Evolutionary conservation across 1,140 invertebrate species (phyloP), one percentile per base, ranked within the genome.

Genomic region (Ganaspis sp.): DNA sequence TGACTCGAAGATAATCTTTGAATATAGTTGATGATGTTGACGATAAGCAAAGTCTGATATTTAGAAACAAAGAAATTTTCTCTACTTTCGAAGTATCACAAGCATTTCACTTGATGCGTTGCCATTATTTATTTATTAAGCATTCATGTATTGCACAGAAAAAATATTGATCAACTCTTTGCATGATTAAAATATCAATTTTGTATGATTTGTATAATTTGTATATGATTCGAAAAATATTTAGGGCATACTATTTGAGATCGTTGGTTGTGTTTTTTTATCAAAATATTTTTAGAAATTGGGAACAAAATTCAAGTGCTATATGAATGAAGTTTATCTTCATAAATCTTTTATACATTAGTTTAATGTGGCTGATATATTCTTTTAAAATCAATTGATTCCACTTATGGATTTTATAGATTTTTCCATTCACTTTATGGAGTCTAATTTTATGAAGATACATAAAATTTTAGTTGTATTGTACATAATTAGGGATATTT

Each of bases 51-150:
- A 58, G 9, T 58, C 54, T 58, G 54, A 58, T 26, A 23, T 58
- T 26, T 15, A 26, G 21, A 11, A 15, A 58, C 21, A 19, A 58
- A 58, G 9, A 4, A 58, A 9, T 45, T 45, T 45, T 15, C 12
- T n/a, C 4, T n/a, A 9, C 42, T 45, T 45, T 15, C 11, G 0
- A 45, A 15, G 42, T 15, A 45, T 45, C 42, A 12, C 11, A 15
- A 49, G 3, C 2, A 17, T 49, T 17, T 49, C n/a, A n/a, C n/a
- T 49, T 49, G 29, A 17, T 49, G 6, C 17, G 19, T 17, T 49
- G 19, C n/a, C 45, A 49, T 49, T 49, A 49, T 49, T 49, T 49
- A 49, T 49, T 49, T 49, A 49, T 49, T 4, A 49, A 49, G 29
- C 29, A 34, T 34, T 3, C 2, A 34, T 6, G 29, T 34, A 34